Evolutionary conservation across 2,113 vertebrate genomes (phyloP), one percentile per base, ranked within the genome.

Genomic region (Laticauda colubrina): DNA sequence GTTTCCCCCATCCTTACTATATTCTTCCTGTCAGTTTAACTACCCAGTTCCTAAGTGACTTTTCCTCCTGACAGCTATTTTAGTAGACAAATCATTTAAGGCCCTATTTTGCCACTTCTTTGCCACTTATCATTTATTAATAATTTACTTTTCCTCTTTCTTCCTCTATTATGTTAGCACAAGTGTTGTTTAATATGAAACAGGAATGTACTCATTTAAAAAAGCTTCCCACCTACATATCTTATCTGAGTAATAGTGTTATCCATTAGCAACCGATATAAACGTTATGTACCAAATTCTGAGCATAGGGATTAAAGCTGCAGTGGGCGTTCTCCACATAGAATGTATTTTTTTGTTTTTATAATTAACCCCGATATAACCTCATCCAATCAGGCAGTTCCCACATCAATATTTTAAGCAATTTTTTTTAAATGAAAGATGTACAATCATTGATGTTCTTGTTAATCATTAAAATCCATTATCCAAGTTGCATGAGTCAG

Each of bases 61-160:
- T 14, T 59, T 75, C 29, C 39, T 89, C 34, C 29, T 81, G 26
- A 53, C n/a, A 88, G 54, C 56, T 86, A 90, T 93, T 93, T 90
- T 45, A 86, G 59, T 93, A 86, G 54, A 45, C 69, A 59, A 89
- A 89, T 88, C 34, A 14, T 45, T 89, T 86, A 45, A 90, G 92
- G 45, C n/a, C 90, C 43, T 61, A 64, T 93, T 90, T 87, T 90
- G 81, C 23, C 8, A 64, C 53, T 90, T 54, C 75, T 89, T 85
- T 93, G 43, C 54, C 51, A n/a, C 59, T 81, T 89, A 93, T 61
- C 43, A 56, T 45, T 85, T 89, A 53, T 39, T 59, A 81, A 90
- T 53, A 90, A 56, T 90, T 54, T 34, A 92, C 54, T 23, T 88
- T 69, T 81, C 54, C 34, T 69, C 51, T 89, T 85, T n/a, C 69